Conservation (phyloP, 1,140 invertebrate genomes). For the Propsilocerus akamusi region DNA sequence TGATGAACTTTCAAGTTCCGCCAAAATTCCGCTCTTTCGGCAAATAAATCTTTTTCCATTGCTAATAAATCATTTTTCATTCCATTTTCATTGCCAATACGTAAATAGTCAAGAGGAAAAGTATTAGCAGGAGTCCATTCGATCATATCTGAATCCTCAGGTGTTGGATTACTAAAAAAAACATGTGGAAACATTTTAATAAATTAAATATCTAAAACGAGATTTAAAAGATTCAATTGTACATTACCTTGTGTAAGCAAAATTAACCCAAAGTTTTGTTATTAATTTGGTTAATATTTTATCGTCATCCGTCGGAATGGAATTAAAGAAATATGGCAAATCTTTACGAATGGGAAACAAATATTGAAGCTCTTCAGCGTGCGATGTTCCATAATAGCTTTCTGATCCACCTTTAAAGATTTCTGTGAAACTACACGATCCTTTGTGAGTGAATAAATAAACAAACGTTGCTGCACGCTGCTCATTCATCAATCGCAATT, state of each 20-base stretch:
- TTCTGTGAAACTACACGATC: conserved; percentile 42
- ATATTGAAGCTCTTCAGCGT: conserved; percentile 55
- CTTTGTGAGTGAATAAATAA: conserved; percentile 43
- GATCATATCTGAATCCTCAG: conserved; percentile 16
- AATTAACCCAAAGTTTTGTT: conserved; percentile 48
- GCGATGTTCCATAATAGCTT: conserved; percentile 39
- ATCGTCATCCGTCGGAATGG: conserved; percentile 25
- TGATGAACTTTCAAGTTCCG: conserved; percentile 4
- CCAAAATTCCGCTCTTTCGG: conserved; percentile 6
- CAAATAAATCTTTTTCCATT: not conserved
- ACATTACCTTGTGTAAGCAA: conserved; percentile 42
- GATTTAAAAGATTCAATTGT: not conserved
- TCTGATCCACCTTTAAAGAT: conserved; percentile 38
- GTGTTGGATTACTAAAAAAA: conserved; percentile 29
- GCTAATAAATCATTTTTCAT: not conserved
- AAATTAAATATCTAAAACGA: not conserved
- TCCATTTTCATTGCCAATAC: conserved; percentile 17
- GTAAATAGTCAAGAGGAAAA: conserved; percentile 23
- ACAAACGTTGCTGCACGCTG: conserved; percentile 30
- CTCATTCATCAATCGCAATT: conserved; percentile 23
- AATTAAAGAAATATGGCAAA: conserved; percentile 27
- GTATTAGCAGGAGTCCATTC: conserved; percentile 27
- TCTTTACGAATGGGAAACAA: conserved; percentile 42
- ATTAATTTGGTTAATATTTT: conserved; percentile 29
- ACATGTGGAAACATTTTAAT: not conserved